Conservation (phyloP, 2,797 vertebrate genomes). For the Aselliscus stoliczkanus region DNA sequence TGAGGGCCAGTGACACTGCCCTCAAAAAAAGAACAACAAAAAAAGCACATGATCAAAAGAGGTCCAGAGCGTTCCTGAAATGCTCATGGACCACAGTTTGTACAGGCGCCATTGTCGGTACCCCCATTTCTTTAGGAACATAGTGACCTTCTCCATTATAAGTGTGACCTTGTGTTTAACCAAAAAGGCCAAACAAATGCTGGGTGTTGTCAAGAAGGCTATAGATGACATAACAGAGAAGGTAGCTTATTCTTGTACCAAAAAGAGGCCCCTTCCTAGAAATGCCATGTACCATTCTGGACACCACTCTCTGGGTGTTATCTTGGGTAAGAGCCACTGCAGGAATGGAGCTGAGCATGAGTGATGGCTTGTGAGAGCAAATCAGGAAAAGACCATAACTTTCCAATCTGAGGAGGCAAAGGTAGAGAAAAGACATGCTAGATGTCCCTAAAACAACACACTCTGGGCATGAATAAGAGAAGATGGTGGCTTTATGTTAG, state of each 20-base stretch:
- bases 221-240: neutral
- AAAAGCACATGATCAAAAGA: neutral
- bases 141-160: neutral
- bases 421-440: neutral
- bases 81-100: neutral
- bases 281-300: neutral
- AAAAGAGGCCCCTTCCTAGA: neutral
- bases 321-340: neutral
- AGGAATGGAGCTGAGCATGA: neutral
- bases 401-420: neutral
- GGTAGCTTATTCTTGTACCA: neutral
- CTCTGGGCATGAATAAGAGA: neutral
- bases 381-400: neutral
- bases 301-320: neutral
- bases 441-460: neutral
- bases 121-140: neutral
- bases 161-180: neutral
- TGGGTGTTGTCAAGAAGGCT: neutral
- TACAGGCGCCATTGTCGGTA: neutral
- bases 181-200: neutral
- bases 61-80: fast-evolving
- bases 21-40: no score
- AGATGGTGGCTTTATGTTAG: fast-evolving
- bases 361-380: neutral
- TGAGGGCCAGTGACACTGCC: no score